phyloP scores from a whole-genome alignment of 2,113 vertebrate genomes.

The Halichoeres trimaculatus region DNA sequence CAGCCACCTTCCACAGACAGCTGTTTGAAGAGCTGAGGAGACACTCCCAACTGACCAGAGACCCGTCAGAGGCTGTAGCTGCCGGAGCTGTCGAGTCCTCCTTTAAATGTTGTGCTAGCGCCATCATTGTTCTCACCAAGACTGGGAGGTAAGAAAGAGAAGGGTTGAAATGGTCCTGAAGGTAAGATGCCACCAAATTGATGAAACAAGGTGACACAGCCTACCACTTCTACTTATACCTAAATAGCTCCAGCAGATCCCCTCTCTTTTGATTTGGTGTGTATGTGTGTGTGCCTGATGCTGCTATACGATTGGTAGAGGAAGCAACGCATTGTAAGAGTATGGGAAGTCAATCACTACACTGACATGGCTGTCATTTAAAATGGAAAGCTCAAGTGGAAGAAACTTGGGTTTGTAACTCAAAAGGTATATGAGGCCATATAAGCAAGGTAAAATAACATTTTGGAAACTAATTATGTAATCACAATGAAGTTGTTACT shows the following conservation, averaged over 20 bases:
- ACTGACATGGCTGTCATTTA: too few species aligned
- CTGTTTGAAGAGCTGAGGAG: slow-evolving; percentile 97
- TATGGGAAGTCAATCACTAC: background rate
- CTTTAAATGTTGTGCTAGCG: slow-evolving; percentile 97
- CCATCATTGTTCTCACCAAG: slow-evolving; percentile 97
- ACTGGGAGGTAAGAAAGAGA: slow-evolving; percentile 92
- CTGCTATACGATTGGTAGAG: slow-evolving; percentile 3
- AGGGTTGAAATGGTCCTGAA: background rate
- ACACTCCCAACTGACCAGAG: slow-evolving; percentile 89
- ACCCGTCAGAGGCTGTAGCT: slow-evolving; percentile 94
- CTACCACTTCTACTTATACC: background rate
- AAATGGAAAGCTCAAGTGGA: too few species aligned
- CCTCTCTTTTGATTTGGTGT: slow-evolving; percentile 6
- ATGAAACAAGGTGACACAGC: background rate
- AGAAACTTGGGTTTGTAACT: too few species aligned
- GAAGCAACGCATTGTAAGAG: slow-evolving; percentile 5
- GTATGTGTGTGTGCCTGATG: slow-evolving; percentile 16
- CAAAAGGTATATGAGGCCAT: too few species aligned
- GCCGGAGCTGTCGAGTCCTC: slow-evolving; percentile 96
- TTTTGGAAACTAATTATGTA: too few species aligned
- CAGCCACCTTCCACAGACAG: slow-evolving; percentile 96
- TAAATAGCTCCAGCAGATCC: background rate
- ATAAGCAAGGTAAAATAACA: too few species aligned
- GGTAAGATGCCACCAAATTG: slow-evolving; percentile 51
- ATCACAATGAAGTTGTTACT: too few species aligned